phyloP scores from a whole-genome alignment of 2,797 vertebrate species.

The Triplophysa yarkandensis region DNA sequence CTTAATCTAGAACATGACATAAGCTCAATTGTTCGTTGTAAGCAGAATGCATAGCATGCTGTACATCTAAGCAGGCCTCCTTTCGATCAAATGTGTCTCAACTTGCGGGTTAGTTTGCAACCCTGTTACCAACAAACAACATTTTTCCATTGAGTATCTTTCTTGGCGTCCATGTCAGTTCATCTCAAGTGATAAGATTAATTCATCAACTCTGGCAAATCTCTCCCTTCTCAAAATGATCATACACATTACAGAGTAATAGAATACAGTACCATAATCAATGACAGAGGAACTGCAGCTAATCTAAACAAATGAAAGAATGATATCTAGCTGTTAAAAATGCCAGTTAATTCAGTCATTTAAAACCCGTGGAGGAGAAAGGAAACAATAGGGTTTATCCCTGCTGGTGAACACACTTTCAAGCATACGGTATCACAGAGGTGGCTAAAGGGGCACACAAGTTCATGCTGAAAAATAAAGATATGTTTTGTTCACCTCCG shows the following conservation, averaged over 20 bases:
- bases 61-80: conserved; percentile 9
- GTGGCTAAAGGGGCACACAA: conserved; percentile 36
- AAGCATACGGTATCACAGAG: conserved; percentile 36
- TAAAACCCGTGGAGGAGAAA: conserved; percentile 51
- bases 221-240: conserved; percentile 22
- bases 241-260: conserved; percentile 41
- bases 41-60: conserved; percentile 49
- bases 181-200: conserved; percentile 8
- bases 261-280: conserved; percentile 10
- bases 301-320: conserved; percentile 22
- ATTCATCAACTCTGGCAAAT: conserved; percentile 17
- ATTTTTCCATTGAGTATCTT: neutral
- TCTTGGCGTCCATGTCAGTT: neutral
- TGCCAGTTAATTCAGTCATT: conserved; percentile 50
- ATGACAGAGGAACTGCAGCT: neutral
- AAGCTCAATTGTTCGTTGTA: conserved; percentile 32
- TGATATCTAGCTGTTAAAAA: conserved; percentile 52
- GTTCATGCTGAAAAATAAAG: conserved; percentile 44
- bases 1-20: conserved; percentile 34
- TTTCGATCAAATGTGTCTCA: neutral
- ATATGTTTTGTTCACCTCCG: conserved; percentile 38
- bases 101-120: neutral
- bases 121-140: neutral
- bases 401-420: conserved; percentile 56
- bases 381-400: conserved; percentile 36